Conservation (phyloP, 2,113 vertebrate genomes). For the Progne subis region DNA sequence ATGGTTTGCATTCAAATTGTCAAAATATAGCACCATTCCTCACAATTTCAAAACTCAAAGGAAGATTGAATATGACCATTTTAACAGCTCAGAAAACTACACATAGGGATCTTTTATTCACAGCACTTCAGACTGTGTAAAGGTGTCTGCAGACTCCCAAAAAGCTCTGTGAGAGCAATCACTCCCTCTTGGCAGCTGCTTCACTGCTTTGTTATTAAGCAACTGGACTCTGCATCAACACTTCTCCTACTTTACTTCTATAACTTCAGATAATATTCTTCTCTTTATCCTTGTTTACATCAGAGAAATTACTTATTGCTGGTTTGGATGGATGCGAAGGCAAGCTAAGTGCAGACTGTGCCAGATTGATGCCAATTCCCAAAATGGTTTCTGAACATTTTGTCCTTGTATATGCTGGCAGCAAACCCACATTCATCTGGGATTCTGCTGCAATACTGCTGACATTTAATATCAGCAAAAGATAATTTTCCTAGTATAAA, state of each 20-base stretch:
- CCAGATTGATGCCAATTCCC: neutral
- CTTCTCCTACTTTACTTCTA: neutral
- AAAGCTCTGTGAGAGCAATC: neutral
- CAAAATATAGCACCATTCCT: neutral
- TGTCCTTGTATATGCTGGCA: constrained; percentile 14
- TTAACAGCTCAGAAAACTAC: neutral
- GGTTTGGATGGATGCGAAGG: neutral
- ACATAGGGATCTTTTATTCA: neutral
- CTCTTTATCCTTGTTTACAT: neutral
- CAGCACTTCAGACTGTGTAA: neutral
- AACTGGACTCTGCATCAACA: neutral
- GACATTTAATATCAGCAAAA: constrained; percentile 33
- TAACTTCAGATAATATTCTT: neutral
- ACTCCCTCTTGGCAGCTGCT: neutral
- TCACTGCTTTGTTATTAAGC: neutral
- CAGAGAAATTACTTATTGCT: neutral
- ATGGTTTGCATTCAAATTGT: neutral
- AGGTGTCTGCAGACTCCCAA: neutral
- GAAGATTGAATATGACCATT: neutral
- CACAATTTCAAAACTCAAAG: neutral
- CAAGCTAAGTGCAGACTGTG: neutral
- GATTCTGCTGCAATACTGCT: constrained; percentile 4
- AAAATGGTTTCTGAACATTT: neutral
- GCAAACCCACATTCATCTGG: neutral
- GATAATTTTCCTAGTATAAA: constrained; percentile 11